Evolutionary conservation across 2,797 vertebrate genomes (phyloP), one percentile per base, ranked within the genome.

Genomic region (Spheniscus humboldti): DNA sequence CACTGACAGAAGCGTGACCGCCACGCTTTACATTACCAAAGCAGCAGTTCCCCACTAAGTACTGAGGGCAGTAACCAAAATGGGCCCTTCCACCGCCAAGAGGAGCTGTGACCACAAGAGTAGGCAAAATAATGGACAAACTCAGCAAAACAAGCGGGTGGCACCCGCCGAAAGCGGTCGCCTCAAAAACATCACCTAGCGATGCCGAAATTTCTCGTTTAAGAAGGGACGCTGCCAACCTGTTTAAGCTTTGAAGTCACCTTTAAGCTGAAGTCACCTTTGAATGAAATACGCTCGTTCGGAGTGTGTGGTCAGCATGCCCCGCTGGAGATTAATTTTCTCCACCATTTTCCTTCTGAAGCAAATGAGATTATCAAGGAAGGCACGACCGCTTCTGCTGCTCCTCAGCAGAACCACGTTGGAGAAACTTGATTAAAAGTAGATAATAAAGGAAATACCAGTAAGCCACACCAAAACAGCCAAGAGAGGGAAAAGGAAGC

Each of bases 361-460:
- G 37, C 43, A 82, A 69, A 72, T 72, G 83, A 86, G 78, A 78
- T 88, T 63, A 85, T 18, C 41, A 48, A 48, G 63, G 18, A 76
- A 91, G 19, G 48, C 39, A 50, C 1, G 3, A 45, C 33, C 0
- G 4, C 31, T 84, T 55, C 52, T 74, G 84, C 76, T 64, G 48
- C 72, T 90, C 60, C 80, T 93, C 68, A 67, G 69, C 10, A 90
- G 67, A 89, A 43, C 10, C 37, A 56, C 11, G 1, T 8, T 11
- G 11, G 62, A 83, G 67, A 90, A 84, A 75, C 2, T 33, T 60
- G 41, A 50, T 48, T 69, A 74, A 50, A 91, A 94, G 91, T 82
- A 90, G 67, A 82, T 50, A 87, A 92, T 27, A 75, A 69, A 96
- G 96, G 95, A 97, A 98, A 94, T 15, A 2, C 18, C 10, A 52